Percentiles rank a stretch among this genome's conserved stretches.
These are phyloP conservation scores for Pandemis corylana DNA, from an alignment of 2,888 invertebrate species.

Conservation along the genomic window DNA sequence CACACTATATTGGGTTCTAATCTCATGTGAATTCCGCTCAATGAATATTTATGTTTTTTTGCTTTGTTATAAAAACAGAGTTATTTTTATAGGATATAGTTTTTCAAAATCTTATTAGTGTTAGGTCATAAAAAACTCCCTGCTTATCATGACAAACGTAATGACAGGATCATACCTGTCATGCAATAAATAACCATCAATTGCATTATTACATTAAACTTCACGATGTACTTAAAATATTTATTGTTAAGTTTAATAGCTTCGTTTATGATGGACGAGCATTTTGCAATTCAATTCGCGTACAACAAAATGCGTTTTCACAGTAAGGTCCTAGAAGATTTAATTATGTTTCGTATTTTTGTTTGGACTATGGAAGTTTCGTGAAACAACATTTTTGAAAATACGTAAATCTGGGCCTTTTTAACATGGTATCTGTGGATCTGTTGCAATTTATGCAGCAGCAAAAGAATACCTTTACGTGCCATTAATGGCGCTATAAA, in stretches of 20 bases:
- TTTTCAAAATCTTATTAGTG: neutral
- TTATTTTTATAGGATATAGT: no score
- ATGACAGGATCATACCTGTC: neutral
- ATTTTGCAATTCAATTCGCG: slow-evolving; percentile 3
- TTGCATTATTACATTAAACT: slow-evolving; percentile 1
- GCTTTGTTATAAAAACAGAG: no score
- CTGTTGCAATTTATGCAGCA: no score
- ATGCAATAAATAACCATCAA: neutral
- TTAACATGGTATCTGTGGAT: no score
- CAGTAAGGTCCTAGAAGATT: neutral
- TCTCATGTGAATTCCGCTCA: no score
- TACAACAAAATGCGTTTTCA: slow-evolving; percentile 1
- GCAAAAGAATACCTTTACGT: no score
- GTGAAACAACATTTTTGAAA: neutral
- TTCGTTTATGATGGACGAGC: neutral
- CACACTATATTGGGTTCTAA: no score
- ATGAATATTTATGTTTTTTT: no score
- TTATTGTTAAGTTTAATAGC: slow-evolving; percentile 7
- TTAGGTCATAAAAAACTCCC: neutral
- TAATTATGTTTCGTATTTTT: neutral
- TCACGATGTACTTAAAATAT: slow-evolving; percentile 1
- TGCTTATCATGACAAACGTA: slow-evolving; percentile 1
- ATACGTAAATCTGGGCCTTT: no score
- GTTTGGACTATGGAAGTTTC: neutral
- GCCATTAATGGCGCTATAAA: no score